Conservation (phyloP, 2,113 vertebrate species). For the Asarcornis scutulata region DNA sequence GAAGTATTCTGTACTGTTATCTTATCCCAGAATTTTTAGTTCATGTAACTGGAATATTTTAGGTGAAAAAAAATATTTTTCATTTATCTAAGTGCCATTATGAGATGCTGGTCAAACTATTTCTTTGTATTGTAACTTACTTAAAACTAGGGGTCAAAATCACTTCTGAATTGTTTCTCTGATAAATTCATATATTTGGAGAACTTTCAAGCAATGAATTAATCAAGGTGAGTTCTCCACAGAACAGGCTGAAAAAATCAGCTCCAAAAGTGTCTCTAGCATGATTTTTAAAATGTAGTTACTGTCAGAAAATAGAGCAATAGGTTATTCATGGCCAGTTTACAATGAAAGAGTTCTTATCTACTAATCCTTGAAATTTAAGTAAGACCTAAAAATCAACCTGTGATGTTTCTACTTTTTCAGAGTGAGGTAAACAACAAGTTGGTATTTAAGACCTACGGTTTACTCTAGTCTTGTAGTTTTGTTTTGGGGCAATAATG, state of each 20-base stretch:
- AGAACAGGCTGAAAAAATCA: not conserved
- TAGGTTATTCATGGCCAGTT: not conserved
- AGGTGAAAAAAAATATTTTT: not conserved
- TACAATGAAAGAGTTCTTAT: not conserved
- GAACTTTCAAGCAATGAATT: not conserved
- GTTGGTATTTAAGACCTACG: not conserved
- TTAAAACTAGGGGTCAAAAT: not conserved
- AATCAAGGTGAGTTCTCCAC: not conserved
- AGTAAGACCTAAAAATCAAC: not conserved
- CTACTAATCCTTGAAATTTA: not conserved
- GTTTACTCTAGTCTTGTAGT: not conserved
- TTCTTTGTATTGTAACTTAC: not conserved
- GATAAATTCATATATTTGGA: not conserved
- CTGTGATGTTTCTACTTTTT: not conserved
- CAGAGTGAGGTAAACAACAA: not conserved
- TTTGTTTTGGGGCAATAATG: not conserved
- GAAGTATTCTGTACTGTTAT: not conserved
- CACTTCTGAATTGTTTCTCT: not conserved
- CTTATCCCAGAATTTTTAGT: not conserved
- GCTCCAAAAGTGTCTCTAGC: not conserved
- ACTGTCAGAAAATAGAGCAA: not conserved
- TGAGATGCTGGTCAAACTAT: not conserved
- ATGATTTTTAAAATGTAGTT: not conserved
- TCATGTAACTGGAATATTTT: not conserved
- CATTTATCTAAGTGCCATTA: not conserved